Conservation (phyloP, 2,113 vertebrate genomes). For the Smithornis capensis region DNA sequence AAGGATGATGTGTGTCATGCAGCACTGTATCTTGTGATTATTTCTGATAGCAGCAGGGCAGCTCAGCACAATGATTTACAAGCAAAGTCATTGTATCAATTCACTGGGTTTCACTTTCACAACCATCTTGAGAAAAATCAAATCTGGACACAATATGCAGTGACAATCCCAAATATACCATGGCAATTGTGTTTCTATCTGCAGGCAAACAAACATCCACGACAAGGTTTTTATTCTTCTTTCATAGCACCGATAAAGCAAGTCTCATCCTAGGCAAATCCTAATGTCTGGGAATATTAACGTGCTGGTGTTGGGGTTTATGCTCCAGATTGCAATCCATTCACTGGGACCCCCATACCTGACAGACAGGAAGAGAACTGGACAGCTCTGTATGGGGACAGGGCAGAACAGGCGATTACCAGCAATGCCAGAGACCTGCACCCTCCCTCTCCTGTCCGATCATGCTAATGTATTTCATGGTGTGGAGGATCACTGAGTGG, state of each 20-base stretch:
- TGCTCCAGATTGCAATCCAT: not conserved
- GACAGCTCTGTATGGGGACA: not conserved
- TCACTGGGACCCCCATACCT: rapidly evolving
- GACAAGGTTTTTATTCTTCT: not conserved
- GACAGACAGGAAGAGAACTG: rapidly evolving
- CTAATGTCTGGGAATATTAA: not conserved
- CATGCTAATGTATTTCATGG: not conserved
- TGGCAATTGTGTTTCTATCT: not conserved
- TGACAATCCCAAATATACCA: not conserved
- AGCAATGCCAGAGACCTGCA: rapidly evolving
- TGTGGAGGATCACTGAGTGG: not conserved
- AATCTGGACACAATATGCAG: not conserved
- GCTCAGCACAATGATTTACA: not conserved
- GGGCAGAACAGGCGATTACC: not conserved
- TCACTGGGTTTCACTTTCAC: conserved; percentile 8
- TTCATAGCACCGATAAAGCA: not conserved
- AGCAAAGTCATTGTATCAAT: not conserved
- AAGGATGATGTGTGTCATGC: not conserved
- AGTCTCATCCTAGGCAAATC: not conserved
- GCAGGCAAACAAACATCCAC: not conserved
- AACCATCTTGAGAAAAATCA: conserved; percentile 16
- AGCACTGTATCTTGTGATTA: not conserved
- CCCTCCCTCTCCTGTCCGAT: not conserved
- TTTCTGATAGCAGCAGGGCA: not conserved
- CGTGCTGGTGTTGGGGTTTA: not conserved